phyloP scores from a whole-genome alignment of 2,888 invertebrate species.

The Leucophenga montana region DNA sequence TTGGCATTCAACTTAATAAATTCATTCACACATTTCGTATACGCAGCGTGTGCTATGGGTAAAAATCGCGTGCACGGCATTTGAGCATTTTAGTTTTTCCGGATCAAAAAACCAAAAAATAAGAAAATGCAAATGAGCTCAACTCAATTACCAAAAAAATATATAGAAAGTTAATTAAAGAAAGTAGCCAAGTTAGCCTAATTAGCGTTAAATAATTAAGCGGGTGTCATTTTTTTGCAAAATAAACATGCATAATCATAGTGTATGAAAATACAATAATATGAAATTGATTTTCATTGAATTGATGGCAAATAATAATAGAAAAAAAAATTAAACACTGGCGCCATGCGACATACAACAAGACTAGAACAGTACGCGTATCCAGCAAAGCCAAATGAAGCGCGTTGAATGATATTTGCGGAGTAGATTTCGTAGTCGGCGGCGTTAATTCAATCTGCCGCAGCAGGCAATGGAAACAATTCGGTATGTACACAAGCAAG shows the following conservation, averaged over 20 bases:
- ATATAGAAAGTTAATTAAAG: neutral
- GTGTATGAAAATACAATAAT: neutral
- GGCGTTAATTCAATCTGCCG: conserved; percentile 1
- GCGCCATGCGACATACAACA: conserved; percentile 2
- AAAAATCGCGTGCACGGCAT: neutral
- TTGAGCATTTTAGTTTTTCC: neutral
- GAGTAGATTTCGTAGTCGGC: neutral
- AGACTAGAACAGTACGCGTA: no score
- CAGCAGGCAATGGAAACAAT: neutral
- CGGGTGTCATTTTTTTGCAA: no score
- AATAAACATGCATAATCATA: neutral
- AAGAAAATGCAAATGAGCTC: neutral
- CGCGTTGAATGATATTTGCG: neutral
- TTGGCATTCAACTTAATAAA: neutral
- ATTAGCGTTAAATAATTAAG: neutral
- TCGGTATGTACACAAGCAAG: neutral
- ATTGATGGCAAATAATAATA: neutral
- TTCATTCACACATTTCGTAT: neutral
- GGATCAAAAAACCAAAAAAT: neutral
- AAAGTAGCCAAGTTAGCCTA: neutral
- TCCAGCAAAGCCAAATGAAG: no score
- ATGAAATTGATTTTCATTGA: neutral
- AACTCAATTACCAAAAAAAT: neutral
- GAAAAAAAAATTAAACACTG: neutral
- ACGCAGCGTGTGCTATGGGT: neutral